Evolutionary conservation across 2,113 vertebrate species (phyloP).

Genomic region (Chaetodon auriga): DNA sequence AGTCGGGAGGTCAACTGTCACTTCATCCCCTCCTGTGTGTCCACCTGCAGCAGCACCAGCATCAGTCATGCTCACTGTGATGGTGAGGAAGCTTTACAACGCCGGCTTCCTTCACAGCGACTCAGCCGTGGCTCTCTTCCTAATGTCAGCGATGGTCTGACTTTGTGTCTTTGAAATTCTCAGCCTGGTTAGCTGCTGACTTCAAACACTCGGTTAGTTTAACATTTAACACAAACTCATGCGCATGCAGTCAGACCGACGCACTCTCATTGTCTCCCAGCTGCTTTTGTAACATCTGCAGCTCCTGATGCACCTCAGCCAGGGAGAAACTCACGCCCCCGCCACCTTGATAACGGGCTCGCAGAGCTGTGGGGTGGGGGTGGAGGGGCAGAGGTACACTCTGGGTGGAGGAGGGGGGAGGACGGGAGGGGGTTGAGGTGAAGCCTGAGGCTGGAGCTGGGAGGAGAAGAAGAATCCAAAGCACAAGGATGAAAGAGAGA

Average conservation of each 20-base stretch:
- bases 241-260: conserved; percentile 20
- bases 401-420: conserved; percentile 51
- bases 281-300: conserved; percentile 93
- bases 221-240: conserved; percentile 13
- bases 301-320: conserved; percentile 92
- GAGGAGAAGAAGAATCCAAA: conserved; percentile 53
- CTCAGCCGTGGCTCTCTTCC: too few species aligned
- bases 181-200: not conserved
- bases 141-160: too few species aligned
- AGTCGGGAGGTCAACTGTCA: not conserved
- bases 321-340: conserved; percentile 84
- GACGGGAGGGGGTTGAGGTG: conserved; percentile 59
- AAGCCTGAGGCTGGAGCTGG: conserved; percentile 55
- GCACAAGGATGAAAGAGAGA: not conserved
- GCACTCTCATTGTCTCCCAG: conserved; percentile 88
- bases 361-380: conserved; percentile 42
- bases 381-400: conserved; percentile 72
- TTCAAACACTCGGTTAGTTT: conserved; percentile 16
- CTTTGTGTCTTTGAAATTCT: too few species aligned
- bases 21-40: not conserved
- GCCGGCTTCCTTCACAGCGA: too few species aligned
- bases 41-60: too few species aligned
- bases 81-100: too few species aligned
- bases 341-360: conserved; percentile 78
- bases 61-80: too few species aligned